Evolutionary conservation across 2,113 vertebrate genomes (phyloP), one percentile per base, ranked within the genome.

Genomic region (Xenopus borealis): DNA sequence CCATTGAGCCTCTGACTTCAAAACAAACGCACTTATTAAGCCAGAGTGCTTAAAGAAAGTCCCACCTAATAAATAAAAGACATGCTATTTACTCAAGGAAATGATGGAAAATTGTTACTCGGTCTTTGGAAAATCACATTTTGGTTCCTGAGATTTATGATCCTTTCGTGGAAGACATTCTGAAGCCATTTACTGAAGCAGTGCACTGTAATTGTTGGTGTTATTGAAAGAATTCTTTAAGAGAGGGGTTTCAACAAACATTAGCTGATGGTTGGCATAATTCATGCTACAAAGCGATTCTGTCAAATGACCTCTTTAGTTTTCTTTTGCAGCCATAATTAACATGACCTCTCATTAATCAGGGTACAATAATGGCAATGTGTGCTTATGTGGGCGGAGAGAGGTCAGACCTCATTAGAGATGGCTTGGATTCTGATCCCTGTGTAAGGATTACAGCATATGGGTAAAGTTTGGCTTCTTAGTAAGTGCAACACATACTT

Each of bases 11-110:
- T 78, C 77, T 72, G 79, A 79, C 80, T 85, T 84, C 77, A 85
- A 87, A 86, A 84, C 78, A 86, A 87, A 86, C 78, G 78, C 79
- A 45, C 59, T 77, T 70, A 79, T 84, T 63, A 65, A 63, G 85
- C 67, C 0, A 58, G 7, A 83, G 83, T 86, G 82, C 77, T 71
- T 65, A 62, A 69, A 67, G 70, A 78, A 69, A 81, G 71, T 81
- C 75, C 81, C 82, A 83, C 79, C 82, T 83, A 83, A 85, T 86
- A 87, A 86, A 86, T 72, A 85, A 0, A 79, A 79, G 79, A 82
- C 80, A 82, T 53, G 3, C 69, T 73, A 83, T 85, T 83, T 86
- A 79, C 67, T 69, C 72, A 80, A 75, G 78, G 76, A 83, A 88
- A 81, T 5, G 61, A 80, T 71, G 79, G 76, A 80, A 84, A 85